Evolutionary conservation across 2,797 vertebrate genomes (phyloP).

Genomic region (Emydoidea blandingii): DNA sequence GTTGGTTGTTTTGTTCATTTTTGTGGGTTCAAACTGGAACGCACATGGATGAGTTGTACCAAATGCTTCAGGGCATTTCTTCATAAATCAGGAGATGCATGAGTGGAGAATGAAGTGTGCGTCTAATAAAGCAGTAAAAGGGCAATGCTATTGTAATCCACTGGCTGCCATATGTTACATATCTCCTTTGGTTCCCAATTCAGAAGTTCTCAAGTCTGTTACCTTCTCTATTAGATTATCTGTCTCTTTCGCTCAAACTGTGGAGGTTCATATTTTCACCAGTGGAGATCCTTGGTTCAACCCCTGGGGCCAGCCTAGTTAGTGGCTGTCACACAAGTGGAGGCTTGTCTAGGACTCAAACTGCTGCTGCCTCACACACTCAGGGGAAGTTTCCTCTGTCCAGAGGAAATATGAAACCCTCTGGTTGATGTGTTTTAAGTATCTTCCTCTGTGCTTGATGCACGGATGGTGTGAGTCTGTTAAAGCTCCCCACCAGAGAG

Average conservation of each 20-base stretch:
- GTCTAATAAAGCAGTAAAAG: background rate
- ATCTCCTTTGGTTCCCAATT: background rate
- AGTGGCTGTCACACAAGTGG: background rate
- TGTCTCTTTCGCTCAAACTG: background rate
- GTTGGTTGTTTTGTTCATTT: background rate
- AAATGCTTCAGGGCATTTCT: background rate
- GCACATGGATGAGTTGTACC: background rate
- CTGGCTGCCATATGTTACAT: background rate
- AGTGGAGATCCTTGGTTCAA: background rate
- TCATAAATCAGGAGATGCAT: background rate
- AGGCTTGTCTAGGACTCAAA: background rate
- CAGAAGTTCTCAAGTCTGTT: background rate
- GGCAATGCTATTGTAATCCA: background rate
- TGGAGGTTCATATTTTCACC: background rate
- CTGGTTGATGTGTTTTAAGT: background rate
- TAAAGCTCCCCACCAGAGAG: background rate
- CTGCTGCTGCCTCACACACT: background rate
- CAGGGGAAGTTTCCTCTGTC: background rate
- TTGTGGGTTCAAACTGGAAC: background rate
- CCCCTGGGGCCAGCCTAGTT: background rate
- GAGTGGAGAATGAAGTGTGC: background rate
- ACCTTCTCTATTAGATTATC: fast-evolving
- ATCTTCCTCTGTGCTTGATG: background rate
- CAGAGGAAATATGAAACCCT: conserved; percentile 17
- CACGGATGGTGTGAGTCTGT: background rate